A percentile compares a stretch with the other conserved stretches of the same genome.
phyloP scores from a whole-genome alignment of 1,140 invertebrate species.

The Atta texana region DNA sequence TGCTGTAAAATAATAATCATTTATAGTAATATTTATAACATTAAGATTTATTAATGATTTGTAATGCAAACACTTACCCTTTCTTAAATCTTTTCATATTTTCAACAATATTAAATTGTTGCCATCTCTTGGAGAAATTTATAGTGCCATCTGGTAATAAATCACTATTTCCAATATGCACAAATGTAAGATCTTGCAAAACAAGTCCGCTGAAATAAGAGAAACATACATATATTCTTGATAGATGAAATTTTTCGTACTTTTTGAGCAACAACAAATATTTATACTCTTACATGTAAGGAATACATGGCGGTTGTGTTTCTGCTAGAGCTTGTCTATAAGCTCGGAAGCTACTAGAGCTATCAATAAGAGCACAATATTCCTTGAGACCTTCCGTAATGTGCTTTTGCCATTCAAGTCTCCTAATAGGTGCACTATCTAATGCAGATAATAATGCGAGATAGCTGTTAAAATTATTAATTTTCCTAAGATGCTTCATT shows the following conservation, averaged over 20 bases:
- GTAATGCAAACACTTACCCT: constrained; percentile 88
- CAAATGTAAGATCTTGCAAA: constrained; percentile 99
- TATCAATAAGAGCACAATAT: constrained; percentile 98
- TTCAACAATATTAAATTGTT: constrained; percentile 98
- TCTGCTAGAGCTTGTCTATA: constrained; percentile 97
- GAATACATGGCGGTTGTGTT: constrained; percentile 98
- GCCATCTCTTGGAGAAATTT: constrained; percentile 99
- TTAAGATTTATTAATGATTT: constrained; percentile 64
- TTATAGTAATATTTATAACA: constrained; percentile 3
- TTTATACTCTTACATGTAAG: constrained; percentile 95
- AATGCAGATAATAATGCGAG: constrained; percentile 97
- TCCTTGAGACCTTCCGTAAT: constrained; percentile 97
- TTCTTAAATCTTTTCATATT: constrained; percentile 99
- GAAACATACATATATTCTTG: constrained; percentile 40
- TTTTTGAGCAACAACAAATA: constrained; percentile 2
- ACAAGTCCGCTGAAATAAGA: constrained; percentile 95
- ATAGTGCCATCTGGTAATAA: constrained; percentile 94
- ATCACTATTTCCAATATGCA: constrained; percentile 98
- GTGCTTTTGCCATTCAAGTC: constrained; percentile 97
- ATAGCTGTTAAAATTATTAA: constrained; percentile 99
- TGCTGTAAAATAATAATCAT: constrained; percentile 85
- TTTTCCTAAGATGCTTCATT: constrained; percentile 98
- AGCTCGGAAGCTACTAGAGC: constrained; percentile 97
- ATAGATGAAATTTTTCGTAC: not conserved
- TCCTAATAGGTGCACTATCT: constrained; percentile 97